Percentiles rank a stretch among this genome's conserved stretches.
Conservation (phyloP, 2,888 invertebrate genomes). For the Eubasilissa splendida region DNA sequence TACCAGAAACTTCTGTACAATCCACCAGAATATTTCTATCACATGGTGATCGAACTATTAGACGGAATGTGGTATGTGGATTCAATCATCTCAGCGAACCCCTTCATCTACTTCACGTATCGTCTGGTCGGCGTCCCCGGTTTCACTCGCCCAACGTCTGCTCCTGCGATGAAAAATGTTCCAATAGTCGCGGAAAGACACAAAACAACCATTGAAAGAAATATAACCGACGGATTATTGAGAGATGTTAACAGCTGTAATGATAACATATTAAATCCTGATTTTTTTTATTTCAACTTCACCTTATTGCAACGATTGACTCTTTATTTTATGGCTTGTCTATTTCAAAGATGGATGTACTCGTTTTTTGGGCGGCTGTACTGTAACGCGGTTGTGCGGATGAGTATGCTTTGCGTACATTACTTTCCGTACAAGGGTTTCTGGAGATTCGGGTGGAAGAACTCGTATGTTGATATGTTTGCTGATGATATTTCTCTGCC, state of each 20-base stretch:
- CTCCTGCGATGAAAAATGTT: background rate
- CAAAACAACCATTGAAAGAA: background rate
- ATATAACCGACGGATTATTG: background rate
- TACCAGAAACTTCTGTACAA: conserved; percentile 76
- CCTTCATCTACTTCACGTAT: conserved; percentile 74
- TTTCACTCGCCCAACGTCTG: conserved; percentile 59
- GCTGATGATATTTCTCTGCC: conserved; percentile 66
- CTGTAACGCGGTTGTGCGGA: conserved; percentile 75
- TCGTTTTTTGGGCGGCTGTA: conserved; percentile 73
- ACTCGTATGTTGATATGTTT: conserved; percentile 76
- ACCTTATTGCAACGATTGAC: conserved; percentile 67
- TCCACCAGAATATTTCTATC: conserved; percentile 76
- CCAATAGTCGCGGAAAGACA: background rate
- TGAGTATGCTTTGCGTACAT: conserved; percentile 76
- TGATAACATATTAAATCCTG: conserved; percentile 57
- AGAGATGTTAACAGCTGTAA: background rate
- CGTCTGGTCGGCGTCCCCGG: conserved; percentile 74
- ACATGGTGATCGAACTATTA: conserved; percentile 77
- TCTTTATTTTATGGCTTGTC: conserved; percentile 61
- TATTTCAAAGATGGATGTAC: conserved; percentile 61
- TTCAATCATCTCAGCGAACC: conserved; percentile 74
- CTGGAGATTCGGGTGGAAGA: conserved; percentile 75
- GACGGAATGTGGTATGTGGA: conserved; percentile 81
- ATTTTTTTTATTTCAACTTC: conserved; percentile 65
- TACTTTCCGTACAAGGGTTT: conserved; percentile 81